These are phyloP conservation scores for Camponotus fellah DNA, from an alignment of 2,888 invertebrate genomes.

Conservation along the genomic window DNA sequence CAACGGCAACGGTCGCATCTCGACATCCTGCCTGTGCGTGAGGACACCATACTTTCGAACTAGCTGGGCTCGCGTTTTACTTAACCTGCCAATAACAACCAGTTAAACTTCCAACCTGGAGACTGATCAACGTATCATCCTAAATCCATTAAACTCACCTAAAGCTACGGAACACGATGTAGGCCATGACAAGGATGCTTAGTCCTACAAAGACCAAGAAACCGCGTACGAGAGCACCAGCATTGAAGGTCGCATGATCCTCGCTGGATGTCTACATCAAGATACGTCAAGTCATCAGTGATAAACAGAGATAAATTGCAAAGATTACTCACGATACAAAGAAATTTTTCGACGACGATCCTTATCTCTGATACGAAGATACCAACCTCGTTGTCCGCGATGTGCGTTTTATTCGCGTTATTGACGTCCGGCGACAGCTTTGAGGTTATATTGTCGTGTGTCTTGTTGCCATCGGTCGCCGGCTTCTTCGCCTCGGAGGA, in stretches of 20 bases:
- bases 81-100: conserved; percentile 77
- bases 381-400: conserved; percentile 65
- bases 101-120: neutral
- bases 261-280: conserved; percentile 55
- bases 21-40: conserved; percentile 85
- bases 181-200: conserved; percentile 82
- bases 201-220: conserved; percentile 84
- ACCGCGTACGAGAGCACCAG: conserved; percentile 83
- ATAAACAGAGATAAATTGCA: neutral
- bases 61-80: conserved; percentile 84
- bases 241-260: conserved; percentile 75
- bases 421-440: conserved; percentile 46
- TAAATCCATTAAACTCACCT: conserved; percentile 70
- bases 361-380: neutral
- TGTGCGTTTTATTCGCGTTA: conserved; percentile 61
- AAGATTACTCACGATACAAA: neutral
- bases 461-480: conserved; percentile 50
- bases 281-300: neutral
- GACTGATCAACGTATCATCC: neutral
- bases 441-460: conserved; percentile 65
- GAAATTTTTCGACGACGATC: neutral
- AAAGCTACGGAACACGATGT: conserved; percentile 82
- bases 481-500: neutral
- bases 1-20: conserved; percentile 86
- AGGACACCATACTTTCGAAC: conserved; percentile 86